phyloP scores from a whole-genome alignment of 2,797 vertebrate genomes.

The Halcyon leucocephala region DNA sequence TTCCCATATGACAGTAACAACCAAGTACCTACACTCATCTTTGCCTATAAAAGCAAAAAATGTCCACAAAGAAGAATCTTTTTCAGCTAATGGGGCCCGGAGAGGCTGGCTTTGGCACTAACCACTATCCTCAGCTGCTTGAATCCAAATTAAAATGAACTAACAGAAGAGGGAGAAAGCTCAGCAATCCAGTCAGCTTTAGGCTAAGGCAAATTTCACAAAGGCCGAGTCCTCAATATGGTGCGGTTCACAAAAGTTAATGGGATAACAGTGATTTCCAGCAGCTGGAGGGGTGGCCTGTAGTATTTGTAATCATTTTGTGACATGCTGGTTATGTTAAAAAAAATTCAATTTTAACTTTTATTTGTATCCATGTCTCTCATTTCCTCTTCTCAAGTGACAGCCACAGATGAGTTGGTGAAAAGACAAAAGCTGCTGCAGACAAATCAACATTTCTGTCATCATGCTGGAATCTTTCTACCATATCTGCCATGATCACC shows the following conservation, averaged over 20 bases:
- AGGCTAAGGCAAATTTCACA: background rate
- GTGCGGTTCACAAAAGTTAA: background rate
- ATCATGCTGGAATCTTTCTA: background rate
- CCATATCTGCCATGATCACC: background rate
- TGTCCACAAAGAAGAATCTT: background rate
- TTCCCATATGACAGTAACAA: background rate
- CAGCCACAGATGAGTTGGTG: background rate
- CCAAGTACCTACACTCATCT: background rate
- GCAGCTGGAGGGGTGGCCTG: background rate
- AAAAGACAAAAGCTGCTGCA: background rate
- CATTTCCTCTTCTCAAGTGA: background rate
- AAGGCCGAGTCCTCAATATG: background rate
- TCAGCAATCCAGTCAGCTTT: constrained; percentile 1
- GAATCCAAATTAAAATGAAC: background rate
- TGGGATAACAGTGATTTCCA: background rate
- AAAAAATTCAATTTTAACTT: background rate
- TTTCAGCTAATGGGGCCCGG: background rate
- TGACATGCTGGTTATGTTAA: background rate
- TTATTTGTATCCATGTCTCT: background rate
- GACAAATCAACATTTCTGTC: background rate
- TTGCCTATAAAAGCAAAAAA: background rate
- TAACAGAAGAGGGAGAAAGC: background rate
- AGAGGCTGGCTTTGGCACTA: background rate
- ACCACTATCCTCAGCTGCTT: background rate
- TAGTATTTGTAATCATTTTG: background rate